phyloP scores from a whole-genome alignment of 2,797 vertebrate species.

The Alfaro cultratus region DNA sequence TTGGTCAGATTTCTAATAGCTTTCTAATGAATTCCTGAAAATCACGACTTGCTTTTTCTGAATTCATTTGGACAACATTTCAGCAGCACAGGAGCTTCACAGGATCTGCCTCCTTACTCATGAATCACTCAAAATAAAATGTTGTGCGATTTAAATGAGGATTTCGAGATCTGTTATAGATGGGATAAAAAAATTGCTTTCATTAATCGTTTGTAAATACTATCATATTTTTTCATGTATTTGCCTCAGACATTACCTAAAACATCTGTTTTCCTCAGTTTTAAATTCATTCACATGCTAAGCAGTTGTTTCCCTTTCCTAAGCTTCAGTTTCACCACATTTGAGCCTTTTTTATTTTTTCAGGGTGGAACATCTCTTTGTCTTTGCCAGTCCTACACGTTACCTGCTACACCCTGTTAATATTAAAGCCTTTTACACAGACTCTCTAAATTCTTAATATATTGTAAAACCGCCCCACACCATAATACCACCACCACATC shows the following conservation, averaged over 20 bases:
- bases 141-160: not conserved
- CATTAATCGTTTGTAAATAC: not conserved
- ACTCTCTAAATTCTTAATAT: not conserved
- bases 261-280: not conserved
- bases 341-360: not conserved
- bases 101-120: not conserved
- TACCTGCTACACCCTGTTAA: not conserved
- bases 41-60: not conserved
- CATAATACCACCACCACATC: not conserved
- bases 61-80: not conserved
- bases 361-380: not conserved
- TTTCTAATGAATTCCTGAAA: not conserved
- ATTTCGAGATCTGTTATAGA: not conserved
- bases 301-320: not conserved
- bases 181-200: not conserved
- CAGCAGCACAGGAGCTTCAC: not conserved
- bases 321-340: not conserved
- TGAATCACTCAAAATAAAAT: not conserved
- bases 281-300: not conserved
- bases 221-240: not conserved
- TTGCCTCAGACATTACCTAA: not conserved
- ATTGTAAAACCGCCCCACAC: not conserved
- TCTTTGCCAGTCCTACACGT: not conserved
- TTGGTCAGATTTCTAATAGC: not conserved
- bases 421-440: not conserved